A percentile compares a stretch with the other conserved stretches of the same genome.
Evolutionary conservation across 1,140 invertebrate species (phyloP).

Genomic region (Spodoptera litura): DNA sequence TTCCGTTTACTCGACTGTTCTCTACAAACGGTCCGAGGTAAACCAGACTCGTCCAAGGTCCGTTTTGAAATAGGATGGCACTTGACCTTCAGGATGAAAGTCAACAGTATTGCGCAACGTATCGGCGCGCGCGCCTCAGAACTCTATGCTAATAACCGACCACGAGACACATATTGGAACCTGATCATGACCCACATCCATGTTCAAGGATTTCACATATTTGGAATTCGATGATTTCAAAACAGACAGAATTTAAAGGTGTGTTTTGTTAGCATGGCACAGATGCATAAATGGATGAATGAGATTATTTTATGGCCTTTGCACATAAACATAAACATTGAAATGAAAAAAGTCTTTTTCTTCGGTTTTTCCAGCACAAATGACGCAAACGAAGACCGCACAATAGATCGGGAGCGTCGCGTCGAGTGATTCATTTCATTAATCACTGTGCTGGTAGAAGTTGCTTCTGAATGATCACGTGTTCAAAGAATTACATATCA

Average conservation of each 20-base stretch:
- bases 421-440: slow-evolving; percentile 53
- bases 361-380: slow-evolving; percentile 48
- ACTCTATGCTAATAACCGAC: slow-evolving; percentile 82
- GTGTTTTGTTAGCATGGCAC: slow-evolving; percentile 73
- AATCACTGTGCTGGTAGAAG: slow-evolving; percentile 47
- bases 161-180: slow-evolving; percentile 78
- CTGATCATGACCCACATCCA: slow-evolving; percentile 84
- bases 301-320: slow-evolving; percentile 48
- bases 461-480: slow-evolving; percentile 22
- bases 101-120: slow-evolving; percentile 83
- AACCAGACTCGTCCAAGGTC: slow-evolving; percentile 82
- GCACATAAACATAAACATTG: slow-evolving; percentile 30
- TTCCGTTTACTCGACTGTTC: slow-evolving; percentile 77
- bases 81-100: slow-evolving; percentile 86
- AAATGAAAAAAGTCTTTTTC: slow-evolving; percentile 47
- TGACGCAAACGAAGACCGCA: slow-evolving; percentile 51
- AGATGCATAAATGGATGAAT: slow-evolving; percentile 51
- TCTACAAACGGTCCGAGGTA: slow-evolving; percentile 74
- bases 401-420: slow-evolving; percentile 41
- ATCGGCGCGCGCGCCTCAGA: slow-evolving; percentile 71
- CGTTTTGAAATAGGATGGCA: slow-evolving; percentile 85
- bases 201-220: slow-evolving; percentile 86
- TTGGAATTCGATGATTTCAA: slow-evolving; percentile 84
- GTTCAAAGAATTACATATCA: slow-evolving; percentile 40
- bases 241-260: slow-evolving; percentile 81